Base-by-base conservation (phyloP, 2,113 vertebrate species). In the Oryzias javanicus region DNA sequence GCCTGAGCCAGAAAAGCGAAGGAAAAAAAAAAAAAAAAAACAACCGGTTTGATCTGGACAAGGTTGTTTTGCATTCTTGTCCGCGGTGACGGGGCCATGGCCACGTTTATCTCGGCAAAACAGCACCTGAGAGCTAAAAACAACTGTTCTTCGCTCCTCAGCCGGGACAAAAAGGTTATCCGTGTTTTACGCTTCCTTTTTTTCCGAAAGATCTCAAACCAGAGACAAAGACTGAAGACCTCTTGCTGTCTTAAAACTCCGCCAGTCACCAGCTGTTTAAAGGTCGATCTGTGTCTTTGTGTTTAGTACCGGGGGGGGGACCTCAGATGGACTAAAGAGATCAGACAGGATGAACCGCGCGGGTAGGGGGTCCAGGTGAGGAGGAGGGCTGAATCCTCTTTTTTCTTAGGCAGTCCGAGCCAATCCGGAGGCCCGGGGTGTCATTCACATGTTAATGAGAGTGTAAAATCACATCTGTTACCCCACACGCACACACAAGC, bases 381-480 rank as follows among this genome's bases (percentile, higher is more conserved):
- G 62, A 29, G 55, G 64, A 60, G 64, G 55, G 16, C 46, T 59
- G 51, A 66, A 53, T 67, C 67, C 55, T 67, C 74, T 70, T 79
- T 72, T 74, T 78, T 55, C 78, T 57, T 80, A 70, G 78, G 65
- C 76, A 67, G 76, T 78, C 82, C 70, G 87, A 82, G 90, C 92
- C 92, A 94, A 94, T 92, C 93, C 92, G 92, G 93, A 91, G 92
- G 93, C 93, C 93, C 88, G 83, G 88, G 79, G 78, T 89, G 92
- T 93, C 93, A 98, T 98, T 99, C 95, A 98, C 92, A 98, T 98
- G 96, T 92, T 98, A 99, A 99, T 98, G 94, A 98, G 94, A 92
- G 93, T 91, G 93, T 94, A 95, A 97, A 88, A 96, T 93, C 94
- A 95, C 96, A 98, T 97, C 96, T 99, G 97, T 96, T 96, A 93